These are phyloP conservation scores for Eospalax fontanierii DNA, from an alignment of 2,797 vertebrate species.

Conservation along the genomic window DNA sequence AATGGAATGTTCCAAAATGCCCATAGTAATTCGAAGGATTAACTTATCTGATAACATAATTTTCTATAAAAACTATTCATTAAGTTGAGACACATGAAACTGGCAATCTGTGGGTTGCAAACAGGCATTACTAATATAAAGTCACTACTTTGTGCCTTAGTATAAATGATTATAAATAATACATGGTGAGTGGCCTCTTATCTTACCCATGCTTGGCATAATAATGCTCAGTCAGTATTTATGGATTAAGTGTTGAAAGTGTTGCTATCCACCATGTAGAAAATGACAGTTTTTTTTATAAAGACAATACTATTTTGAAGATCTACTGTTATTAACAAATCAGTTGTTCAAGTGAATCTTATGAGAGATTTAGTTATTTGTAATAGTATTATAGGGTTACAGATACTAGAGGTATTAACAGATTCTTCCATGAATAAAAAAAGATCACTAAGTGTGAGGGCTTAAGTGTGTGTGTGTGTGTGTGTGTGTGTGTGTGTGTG, in stretches of 20 bases:
- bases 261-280: background rate
- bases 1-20: slow-evolving; percentile 56
- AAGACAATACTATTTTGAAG: background rate
- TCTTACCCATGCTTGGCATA: background rate
- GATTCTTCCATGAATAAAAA: background rate
- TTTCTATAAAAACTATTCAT: background rate
- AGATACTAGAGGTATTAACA: background rate
- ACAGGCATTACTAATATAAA: no score
- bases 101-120: background rate
- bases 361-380: background rate
- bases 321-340: background rate
- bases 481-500: no score
- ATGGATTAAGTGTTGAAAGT: background rate
- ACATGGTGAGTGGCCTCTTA: background rate
- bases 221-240: background rate
- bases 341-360: slow-evolving; percentile 47
- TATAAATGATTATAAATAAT: background rate
- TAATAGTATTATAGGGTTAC: background rate
- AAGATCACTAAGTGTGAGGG: background rate
- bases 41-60: background rate
- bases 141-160: background rate
- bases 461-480: no score
- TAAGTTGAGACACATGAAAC: background rate
- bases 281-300: background rate
- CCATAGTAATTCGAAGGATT: slow-evolving; percentile 56